phyloP scores from a whole-genome alignment of 2,888 invertebrate genomes.

The Apeira syringaria region DNA sequence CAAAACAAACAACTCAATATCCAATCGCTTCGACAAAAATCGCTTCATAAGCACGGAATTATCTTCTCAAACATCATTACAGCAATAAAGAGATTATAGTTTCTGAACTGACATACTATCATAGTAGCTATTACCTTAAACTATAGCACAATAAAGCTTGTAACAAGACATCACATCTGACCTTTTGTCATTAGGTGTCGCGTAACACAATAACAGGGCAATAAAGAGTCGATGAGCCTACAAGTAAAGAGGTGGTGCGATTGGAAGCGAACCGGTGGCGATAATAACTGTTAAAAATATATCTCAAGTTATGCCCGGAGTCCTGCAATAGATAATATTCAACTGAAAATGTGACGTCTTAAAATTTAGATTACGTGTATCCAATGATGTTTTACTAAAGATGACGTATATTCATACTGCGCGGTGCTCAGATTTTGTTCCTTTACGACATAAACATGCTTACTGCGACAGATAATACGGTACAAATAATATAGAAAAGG shows the following conservation, averaged over 20 bases:
- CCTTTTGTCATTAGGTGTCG: slow-evolving; percentile 31
- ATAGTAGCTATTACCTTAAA: slow-evolving; percentile 24
- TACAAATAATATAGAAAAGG: too few relatives aligned
- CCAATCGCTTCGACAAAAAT: slow-evolving; percentile 1
- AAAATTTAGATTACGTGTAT: too few relatives aligned
- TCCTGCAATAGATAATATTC: too few relatives aligned
- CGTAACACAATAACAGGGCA: slow-evolving; percentile 33
- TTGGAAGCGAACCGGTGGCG: slow-evolving; percentile 1
- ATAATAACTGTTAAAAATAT: too few relatives aligned
- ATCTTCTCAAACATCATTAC: slow-evolving; percentile 6
- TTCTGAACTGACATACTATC: slow-evolving; percentile 25
- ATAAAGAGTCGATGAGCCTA: slow-evolving; percentile 32
- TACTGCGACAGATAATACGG: too few relatives aligned
- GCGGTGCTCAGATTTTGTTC: too few relatives aligned
- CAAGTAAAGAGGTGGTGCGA: slow-evolving; percentile 10
- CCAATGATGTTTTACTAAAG: too few relatives aligned
- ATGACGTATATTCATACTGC: too few relatives aligned
- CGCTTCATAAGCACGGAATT: slow-evolving; percentile 8
- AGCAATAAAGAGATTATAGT: slow-evolving; percentile 25
- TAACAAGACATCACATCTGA: slow-evolving; percentile 32
- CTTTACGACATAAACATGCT: too few relatives aligned
- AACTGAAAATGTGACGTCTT: too few relatives aligned
- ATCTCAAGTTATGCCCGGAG: too few relatives aligned
- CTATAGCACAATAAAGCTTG: slow-evolving; percentile 30
- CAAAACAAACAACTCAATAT: not conserved